Base-by-base conservation (phyloP, 2,113 vertebrate species). In the Chionomys nivalis region DNA sequence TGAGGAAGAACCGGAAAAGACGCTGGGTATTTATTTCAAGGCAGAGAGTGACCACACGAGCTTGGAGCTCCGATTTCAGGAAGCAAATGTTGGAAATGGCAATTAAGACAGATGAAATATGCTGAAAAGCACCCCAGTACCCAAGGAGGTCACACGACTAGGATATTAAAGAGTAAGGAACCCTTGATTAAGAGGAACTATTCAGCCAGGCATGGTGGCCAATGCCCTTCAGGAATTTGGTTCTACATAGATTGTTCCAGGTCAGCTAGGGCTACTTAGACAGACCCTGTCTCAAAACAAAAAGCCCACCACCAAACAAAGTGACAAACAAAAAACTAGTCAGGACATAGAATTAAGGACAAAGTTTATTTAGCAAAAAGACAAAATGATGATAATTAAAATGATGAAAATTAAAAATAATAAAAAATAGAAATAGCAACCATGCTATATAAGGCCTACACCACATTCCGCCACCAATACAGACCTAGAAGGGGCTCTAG, bases 321-420 rank as follows among this genome's bases (percentile, higher is more conserved):
- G 33, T n/a, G 11, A 63, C 58, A 23, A 55, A 55, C 1, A 21
- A 82, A 82, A 26, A 94, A 63, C 13, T 82, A 36, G 19, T 52
- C 2, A 73, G 77, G 23, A 61, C 31, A 68, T 70, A 42, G 88
- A 23, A 78, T 19, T 47, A 77, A 75, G 87, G n/a, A 26, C 14
- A 87, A 86, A 87, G n/a, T 24, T 93, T 8, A 81, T 24, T 93
- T 8, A 81, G 42, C n/a, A 55, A 81, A 94, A 58, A 93, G 33
- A 21, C 58, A 78, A 21, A 83, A 63, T 42, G 24, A 39, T 63
- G n/a, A 63, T 16, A 83, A 63, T 83, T 82, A 68, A 68, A 73
- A 31, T 73, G 3, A 52, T 9, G 44, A 49, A 81, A 68, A 58
- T 58, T 3, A 72, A 65, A 78, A 75, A 31, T 68, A 5, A 55